Evolutionary conservation across 1,140 invertebrate species (phyloP), one percentile per base, ranked within the genome.

Genomic region (Asbolus verrucosus): DNA sequence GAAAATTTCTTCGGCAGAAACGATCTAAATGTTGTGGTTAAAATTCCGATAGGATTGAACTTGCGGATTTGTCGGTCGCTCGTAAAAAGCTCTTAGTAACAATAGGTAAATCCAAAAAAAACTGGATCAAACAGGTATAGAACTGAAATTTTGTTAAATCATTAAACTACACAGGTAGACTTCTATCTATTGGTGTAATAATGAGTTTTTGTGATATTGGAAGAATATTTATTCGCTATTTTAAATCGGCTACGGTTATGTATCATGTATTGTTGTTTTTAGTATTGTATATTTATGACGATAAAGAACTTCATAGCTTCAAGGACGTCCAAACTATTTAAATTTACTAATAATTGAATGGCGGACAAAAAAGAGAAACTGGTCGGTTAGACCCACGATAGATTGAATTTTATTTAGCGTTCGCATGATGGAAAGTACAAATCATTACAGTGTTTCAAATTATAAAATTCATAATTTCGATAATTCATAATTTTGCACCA

Each of bases 261-360:
- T 43, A 43, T 43, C 39, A 16, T 54, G 46, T 13, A 54, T 27
- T 54, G 46, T 54, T 54, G 46, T 54, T 54, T 24, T 27, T 6
- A 54, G 19, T 27, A 54, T 54, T 54, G 46, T 54, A 19, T 54
- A 24, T 27, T 27, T 36, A 36, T 36, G 33, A 36, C 33, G 33
- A 36, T 11, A 36, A 36, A 36, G 33, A 36, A 30, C n/a, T n/a
- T n/a, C n/a, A n/a, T n/a, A n/a, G n/a, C 33, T 24, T 54, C 46
- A 54, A 54, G 46, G 46, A 54, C 46, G 11, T n/a, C 46, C 46
- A 36, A 62, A 62, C 19, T 46, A 46, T 19, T 46, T 61, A 33
- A 61, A 61, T 62, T 62, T 33, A 33, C 59, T 33, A 62, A 62
- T 62, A 62, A 62, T 36, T 36, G 59, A 38, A 62, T 62, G 30